Conservation (phyloP, 2,113 vertebrate genomes). For the Pollachius pollachius region DNA sequence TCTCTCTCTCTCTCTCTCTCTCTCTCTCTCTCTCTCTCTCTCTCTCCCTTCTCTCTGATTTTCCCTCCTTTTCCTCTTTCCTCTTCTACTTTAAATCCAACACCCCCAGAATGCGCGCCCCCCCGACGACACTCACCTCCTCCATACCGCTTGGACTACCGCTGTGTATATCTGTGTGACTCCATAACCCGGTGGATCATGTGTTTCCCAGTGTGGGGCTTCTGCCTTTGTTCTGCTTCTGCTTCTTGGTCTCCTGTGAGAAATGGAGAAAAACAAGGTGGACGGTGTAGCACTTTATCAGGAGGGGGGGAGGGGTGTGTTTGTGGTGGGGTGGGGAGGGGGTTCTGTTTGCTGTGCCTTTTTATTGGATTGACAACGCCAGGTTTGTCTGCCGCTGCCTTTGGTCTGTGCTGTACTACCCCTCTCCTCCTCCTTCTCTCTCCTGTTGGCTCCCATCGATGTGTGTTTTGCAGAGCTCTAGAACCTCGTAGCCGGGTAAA, state of each 20-base stretch:
- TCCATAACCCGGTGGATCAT: conserved; percentile 78
- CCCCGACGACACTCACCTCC: conserved; percentile 62
- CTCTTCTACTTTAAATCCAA: conserved; percentile 38
- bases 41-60: conserved; percentile 73
- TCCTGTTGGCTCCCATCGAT: conserved; percentile 55
- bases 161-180: conserved; percentile 78
- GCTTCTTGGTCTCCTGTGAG: conserved; percentile 72
- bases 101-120: too few species aligned
- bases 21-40: conserved; percentile 42
- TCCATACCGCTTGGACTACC: conserved; percentile 85
- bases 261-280: conserved; percentile 58
- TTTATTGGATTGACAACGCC: conserved; percentile 67
- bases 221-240: conserved; percentile 70
- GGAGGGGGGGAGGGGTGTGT: neutral
- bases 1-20: neutral
- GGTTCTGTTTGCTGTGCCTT: conserved; percentile 42
- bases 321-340: conserved; percentile 14
- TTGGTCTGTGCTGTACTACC: too few species aligned
- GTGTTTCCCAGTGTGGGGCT: conserved; percentile 61
- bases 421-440: conserved; percentile 64
- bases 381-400: conserved; percentile 74
- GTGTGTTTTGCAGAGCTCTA: conserved; percentile 53
- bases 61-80: conserved; percentile 90
- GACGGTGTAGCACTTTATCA: conserved; percentile 17
- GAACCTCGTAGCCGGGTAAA: conserved; percentile 77